A percentile compares a stretch with the other conserved stretches of the same genome.
phyloP scores from a whole-genome alignment of 2,888 invertebrate genomes.

The Zaprionus obscuricornis region DNA sequence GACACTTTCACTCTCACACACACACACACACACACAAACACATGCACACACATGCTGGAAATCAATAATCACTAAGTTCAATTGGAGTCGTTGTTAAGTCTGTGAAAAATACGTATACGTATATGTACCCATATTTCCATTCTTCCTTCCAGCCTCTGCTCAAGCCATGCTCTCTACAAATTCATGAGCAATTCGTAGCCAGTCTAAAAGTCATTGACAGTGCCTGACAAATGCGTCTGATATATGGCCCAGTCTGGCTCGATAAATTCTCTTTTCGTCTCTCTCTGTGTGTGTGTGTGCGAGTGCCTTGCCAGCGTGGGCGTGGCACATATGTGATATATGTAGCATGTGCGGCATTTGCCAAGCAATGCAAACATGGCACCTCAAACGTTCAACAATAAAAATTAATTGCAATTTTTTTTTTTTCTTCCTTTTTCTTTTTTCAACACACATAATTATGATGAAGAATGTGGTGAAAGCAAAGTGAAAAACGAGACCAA shows the following conservation, averaged over 20 bases:
- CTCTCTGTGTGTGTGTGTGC: slow-evolving; percentile 20
- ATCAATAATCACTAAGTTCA: slow-evolving; percentile 74
- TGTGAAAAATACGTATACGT: slow-evolving; percentile 2
- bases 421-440: slow-evolving; percentile 20
- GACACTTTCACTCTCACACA: background rate
- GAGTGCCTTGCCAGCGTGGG: slow-evolving; percentile 52
- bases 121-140: background rate
- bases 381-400: slow-evolving; percentile 62
- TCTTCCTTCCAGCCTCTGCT: too few relatives aligned
- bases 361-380: slow-evolving; percentile 65
- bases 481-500: slow-evolving; percentile 18
- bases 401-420: slow-evolving; percentile 71
- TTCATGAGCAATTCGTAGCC: too few relatives aligned
- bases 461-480: slow-evolving; percentile 28
- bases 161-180: too few relatives aligned
- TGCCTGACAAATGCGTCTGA: slow-evolving; percentile 66
- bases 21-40: slow-evolving; percentile 5
- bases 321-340: slow-evolving; percentile 59
- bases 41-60: slow-evolving; percentile 25
- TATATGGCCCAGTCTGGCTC: slow-evolving; percentile 64
- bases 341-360: slow-evolving; percentile 64
- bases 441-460: slow-evolving; percentile 58
- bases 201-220: slow-evolving; percentile 36
- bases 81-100: slow-evolving; percentile 35
- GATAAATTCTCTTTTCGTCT: slow-evolving; percentile 73